Percentiles rank a stretch among this genome's conserved stretches.
Evolutionary conservation across 1,140 invertebrate genomes (phyloP).

Genomic region (Dinothrombium tinctorium): DNA sequence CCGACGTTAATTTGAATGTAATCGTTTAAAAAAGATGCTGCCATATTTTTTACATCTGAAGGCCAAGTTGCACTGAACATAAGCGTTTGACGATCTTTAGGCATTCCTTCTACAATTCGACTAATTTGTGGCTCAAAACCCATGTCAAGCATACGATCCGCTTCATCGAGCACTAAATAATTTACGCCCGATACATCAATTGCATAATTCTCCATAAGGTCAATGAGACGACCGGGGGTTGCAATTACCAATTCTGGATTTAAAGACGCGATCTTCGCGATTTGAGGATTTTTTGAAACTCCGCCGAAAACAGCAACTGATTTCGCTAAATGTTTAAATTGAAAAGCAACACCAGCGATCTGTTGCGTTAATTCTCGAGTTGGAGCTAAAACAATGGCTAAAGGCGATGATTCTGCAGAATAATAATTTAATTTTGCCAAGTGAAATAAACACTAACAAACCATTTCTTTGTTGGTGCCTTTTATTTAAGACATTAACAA

Average conservation of each 20-base stretch:
- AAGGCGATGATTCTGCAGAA: no score
- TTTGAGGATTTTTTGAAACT: constrained; percentile 50
- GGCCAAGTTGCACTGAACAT: constrained; percentile 19
- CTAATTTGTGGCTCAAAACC: constrained; percentile 30
- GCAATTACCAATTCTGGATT: constrained; percentile 79
- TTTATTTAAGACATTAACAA: constrained; percentile 25
- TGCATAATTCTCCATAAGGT: constrained; percentile 49
- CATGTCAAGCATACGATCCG: constrained; percentile 33
- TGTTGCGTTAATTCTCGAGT: constrained; percentile 97
- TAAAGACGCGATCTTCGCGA: constrained; percentile 17
- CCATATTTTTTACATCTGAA: constrained; percentile 15
- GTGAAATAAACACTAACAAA: no score
- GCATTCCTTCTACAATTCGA: constrained; percentile 32
- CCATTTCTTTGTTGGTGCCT: constrained; percentile 9
- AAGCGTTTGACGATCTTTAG: constrained; percentile 17
- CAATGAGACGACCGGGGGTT: constrained; percentile 70
- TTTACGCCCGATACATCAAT: constrained; percentile 24
- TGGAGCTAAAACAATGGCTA: constrained; percentile 55
- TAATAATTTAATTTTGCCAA: no score
- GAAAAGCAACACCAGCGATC: constrained; percentile 92
- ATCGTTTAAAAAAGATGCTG: constrained; percentile 4
- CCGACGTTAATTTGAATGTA: not conserved
- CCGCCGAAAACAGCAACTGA: constrained; percentile 96
- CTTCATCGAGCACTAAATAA: constrained; percentile 27
- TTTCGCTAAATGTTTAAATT: constrained; percentile 75